These are phyloP conservation scores for Galaxea fascicularis DNA, from an alignment of 92 coral and sea anemone species.

Conservation along the genomic window DNA sequence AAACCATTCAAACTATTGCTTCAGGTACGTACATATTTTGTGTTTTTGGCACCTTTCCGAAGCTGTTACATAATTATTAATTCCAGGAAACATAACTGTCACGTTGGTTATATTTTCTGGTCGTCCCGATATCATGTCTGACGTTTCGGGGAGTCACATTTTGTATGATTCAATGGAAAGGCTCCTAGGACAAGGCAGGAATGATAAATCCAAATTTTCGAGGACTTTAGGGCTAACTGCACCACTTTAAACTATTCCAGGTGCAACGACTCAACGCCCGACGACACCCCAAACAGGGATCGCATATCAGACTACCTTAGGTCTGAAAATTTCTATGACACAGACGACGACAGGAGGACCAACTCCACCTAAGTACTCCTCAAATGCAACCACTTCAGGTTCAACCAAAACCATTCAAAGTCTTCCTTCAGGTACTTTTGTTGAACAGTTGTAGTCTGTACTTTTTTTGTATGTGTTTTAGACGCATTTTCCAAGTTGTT, in stretches of 20 bases:
- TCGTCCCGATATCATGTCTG: constrained; percentile 7
- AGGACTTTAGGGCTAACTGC: too few species aligned
- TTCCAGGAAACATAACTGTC: background rate
- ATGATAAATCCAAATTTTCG: too few species aligned
- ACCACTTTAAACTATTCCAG: too few species aligned
- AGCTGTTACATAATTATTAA: background rate
- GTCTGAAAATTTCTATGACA: background rate
- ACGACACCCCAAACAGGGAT: background rate
- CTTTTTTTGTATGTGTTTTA: background rate
- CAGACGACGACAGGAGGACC: too few species aligned
- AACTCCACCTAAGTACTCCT: too few species aligned
- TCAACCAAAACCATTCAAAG: background rate
- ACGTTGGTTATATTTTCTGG: constrained; percentile 14
- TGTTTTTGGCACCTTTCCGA: background rate
- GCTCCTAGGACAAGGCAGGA: background rate
- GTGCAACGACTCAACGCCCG: background rate
- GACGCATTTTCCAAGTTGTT: background rate
- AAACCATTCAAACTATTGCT: background rate
- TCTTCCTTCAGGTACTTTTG: background rate
- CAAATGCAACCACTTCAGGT: background rate
- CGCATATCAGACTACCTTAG: background rate
- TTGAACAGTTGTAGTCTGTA: background rate
- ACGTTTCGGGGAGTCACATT: background rate
- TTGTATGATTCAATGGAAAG: background rate
- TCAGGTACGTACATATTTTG: background rate